A percentile compares a stretch with the other conserved stretches of the same genome.
Conservation (phyloP, 37 sponge, comb jelly and placozoan species). For the Haliclona indistincta region DNA sequence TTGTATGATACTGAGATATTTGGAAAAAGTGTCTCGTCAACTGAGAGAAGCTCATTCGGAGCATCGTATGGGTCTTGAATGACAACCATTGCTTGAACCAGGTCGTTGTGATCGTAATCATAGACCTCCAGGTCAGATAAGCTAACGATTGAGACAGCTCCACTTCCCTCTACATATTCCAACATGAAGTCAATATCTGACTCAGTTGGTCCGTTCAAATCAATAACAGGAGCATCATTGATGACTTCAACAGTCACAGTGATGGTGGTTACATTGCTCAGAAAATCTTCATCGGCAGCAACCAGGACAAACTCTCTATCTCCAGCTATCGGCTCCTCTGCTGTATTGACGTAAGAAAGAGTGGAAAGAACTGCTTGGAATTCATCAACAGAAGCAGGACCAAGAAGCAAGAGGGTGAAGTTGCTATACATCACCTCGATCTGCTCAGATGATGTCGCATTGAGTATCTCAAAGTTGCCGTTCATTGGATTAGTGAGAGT, state of each 20-base stretch:
- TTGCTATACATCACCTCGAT: slow-evolving; percentile 33
- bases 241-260: slow-evolving; percentile 41
- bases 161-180: slow-evolving; percentile 79
- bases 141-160: slow-evolving; percentile 57
- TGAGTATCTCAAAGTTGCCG: slow-evolving; percentile 28
- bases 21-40: background rate
- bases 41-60: slow-evolving; percentile 48
- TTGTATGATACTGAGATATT: slow-evolving; percentile 44
- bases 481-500: slow-evolving; percentile 67
- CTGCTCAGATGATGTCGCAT: slow-evolving; percentile 14
- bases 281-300: slow-evolving; percentile 58
- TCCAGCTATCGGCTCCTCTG: slow-evolving; percentile 67
- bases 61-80: slow-evolving; percentile 54
- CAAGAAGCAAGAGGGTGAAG: slow-evolving; percentile 44
- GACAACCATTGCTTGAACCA: slow-evolving; percentile 28
- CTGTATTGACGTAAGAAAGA: slow-evolving; percentile 70
- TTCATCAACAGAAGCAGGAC: slow-evolving; percentile 68
- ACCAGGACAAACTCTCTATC: slow-evolving; percentile 35
- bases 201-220: slow-evolving; percentile 60
- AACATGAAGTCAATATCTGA: slow-evolving; percentile 44
- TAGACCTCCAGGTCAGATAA: slow-evolving; percentile 32
- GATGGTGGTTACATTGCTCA: slow-evolving; percentile 30
- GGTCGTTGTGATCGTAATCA: slow-evolving; percentile 65
- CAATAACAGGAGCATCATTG: slow-evolving; percentile 75
- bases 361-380: slow-evolving; percentile 69